Base-by-base conservation (phyloP, 1,140 invertebrate genomes). In the Reticulitermes speratus region DNA sequence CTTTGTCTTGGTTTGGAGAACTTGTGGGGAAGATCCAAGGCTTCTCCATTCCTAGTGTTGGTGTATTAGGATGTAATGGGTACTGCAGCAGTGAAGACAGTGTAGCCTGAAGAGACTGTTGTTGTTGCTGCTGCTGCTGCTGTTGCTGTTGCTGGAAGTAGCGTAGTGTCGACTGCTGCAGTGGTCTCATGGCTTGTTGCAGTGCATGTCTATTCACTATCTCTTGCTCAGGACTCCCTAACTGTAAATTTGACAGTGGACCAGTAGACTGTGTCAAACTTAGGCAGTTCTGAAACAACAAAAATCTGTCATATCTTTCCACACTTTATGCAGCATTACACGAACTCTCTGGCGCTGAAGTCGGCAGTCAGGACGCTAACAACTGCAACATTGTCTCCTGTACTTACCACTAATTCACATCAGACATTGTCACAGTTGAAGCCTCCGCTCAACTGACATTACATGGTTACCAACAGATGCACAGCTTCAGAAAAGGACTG, bases 71-170 rank as follows among this genome's bases (percentile, higher is more conserved):
- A 86, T 86, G 87, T 65, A 86, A 86, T 89, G 88, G 88, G 30
- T 87, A 87, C 32, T 88, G 87, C 44, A 90, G 88, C 30, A 90
- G 84, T 0, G 90, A 89, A 48, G 87, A 89, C 7, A 90, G 86
- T 45, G 90, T 83, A 83, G 65, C 83, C 84, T 87, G 87, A 32
- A 87, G 75, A 32, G 88, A 88, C 12, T 89, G 88, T 0, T 89
- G 87, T 30, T 91, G 90, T 86, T 89, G 90, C 21, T 90, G 89
- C n/a, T 90, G 89, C 3, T 91, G 88, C 32, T 91, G 89, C 52
- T 89, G 89, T 23, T 90, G 88, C 52, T 91, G 90, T 52, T 91
- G 90, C 32, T 86, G 85, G 38, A 86, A 83, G 89, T 89, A 45
- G 84, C 89, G 9, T 86, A 83, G 32, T 87, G 89, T 83, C 88